phyloP scores from a whole-genome alignment of 2,797 vertebrate genomes.

The Numenius phaeopus region DNA sequence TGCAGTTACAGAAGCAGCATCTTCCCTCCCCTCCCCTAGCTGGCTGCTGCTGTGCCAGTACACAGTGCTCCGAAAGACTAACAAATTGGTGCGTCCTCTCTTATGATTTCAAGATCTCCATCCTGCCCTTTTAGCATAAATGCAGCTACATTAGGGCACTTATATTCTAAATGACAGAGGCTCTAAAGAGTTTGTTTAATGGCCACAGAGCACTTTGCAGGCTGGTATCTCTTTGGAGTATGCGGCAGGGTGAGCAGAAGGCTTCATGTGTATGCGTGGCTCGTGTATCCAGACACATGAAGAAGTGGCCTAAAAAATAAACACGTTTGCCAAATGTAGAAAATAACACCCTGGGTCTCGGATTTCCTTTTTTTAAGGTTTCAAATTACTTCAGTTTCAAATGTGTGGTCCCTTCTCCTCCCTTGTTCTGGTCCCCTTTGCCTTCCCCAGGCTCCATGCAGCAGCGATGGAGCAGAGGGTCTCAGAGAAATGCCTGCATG shows the following conservation, averaged over 20 bases:
- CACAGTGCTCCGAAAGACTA: neutral
- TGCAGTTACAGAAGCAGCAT: neutral
- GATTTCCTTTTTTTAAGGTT: neutral
- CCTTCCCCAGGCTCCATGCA: neutral
- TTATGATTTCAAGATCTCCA: neutral
- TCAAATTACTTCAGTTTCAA: neutral
- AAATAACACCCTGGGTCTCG: neutral
- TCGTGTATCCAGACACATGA: neutral
- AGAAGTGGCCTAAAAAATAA: neutral
- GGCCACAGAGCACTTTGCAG: neutral
- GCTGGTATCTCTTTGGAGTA: neutral
- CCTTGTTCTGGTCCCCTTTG: neutral
- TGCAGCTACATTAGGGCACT: neutral
- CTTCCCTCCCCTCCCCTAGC: neutral
- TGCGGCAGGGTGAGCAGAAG: neutral
- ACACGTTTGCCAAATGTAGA: neutral
- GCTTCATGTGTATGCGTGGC: accelerated
- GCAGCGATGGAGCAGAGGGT: accelerated
- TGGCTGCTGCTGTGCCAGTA: neutral
- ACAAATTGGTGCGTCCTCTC: neutral
- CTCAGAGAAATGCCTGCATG: accelerated
- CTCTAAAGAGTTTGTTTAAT: neutral
- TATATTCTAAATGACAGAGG: neutral
- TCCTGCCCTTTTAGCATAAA: neutral
- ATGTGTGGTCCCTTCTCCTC: neutral